Evolutionary conservation across 2,888 invertebrate species (phyloP), one percentile per base, ranked within the genome.

Genomic region (Ligdia adustata): DNA sequence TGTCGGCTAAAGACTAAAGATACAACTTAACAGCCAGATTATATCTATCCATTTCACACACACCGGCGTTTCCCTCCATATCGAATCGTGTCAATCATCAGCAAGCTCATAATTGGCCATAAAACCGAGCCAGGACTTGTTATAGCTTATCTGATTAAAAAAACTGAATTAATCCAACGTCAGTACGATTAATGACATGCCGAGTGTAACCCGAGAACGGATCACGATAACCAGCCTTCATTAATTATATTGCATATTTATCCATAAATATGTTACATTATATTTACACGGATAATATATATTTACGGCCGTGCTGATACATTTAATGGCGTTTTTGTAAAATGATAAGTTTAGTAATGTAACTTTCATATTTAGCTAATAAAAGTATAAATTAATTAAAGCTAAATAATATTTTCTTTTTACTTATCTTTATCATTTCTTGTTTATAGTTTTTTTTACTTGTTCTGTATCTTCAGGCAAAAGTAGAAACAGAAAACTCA

Each of bases 181-280:
- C 55, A 49, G 43, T 44, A 61, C 55, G 58, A 64, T 64, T 64
- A 64, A 64, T 64, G 64, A 61, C 56, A 54, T 31, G 32, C 52
- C 14, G 52, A 53, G 31, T 48, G 55, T 58, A 57, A 62, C 51
- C 41, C 44, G 60, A 64, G 55, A 57, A 49, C 35, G 22, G 27
- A 48, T 47, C 39, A 20, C 41, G 57, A 58, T 58, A 55, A 51
- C 43, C n/a, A 34, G 18, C 54, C 34, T 38, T 40, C 37, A 51
- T 55, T 52, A 53, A 48, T 59, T 44, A 51, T 48, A 51, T 51
- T 55, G 57, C 49, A 47, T 39, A 41, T 37, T 49, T 43, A 44
- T 35, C 20, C 7, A 27, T 35, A 24, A 9, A 13, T 5, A 4
- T 16, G 5, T n/a, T n/a, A 7, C 7, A 34, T 20, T 34, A 44